A percentile compares a stretch with the other conserved stretches of the same genome.
phyloP scores from a whole-genome alignment of 2,797 vertebrate species.

The Poecile montanus region DNA sequence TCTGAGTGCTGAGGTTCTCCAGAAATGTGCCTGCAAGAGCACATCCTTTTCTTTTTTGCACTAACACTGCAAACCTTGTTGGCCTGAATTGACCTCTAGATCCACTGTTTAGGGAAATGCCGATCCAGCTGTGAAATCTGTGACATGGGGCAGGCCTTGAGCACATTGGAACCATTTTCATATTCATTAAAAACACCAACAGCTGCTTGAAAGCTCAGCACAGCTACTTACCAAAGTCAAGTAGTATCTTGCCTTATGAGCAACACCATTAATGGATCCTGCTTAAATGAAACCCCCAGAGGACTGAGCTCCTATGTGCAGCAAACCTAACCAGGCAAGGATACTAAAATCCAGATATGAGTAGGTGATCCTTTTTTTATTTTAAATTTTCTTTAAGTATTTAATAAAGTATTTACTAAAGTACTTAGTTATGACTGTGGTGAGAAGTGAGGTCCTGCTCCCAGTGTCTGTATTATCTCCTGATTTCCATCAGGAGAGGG shows the following conservation, averaged over 20 bases:
- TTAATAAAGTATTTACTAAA: not conserved
- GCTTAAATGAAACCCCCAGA: conserved; percentile 38
- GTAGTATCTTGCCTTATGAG: conserved; percentile 54
- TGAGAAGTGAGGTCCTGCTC: not conserved
- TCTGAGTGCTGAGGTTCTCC: not conserved
- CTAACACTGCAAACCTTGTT: not conserved
- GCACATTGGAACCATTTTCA: conserved; percentile 48
- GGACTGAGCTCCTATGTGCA: not conserved
- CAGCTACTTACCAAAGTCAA: conserved; percentile 44
- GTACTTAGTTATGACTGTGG: not conserved
- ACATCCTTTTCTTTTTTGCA: not conserved
- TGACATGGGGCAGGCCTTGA: conserved; percentile 52
- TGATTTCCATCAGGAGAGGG: not conserved
- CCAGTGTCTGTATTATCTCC: not conserved
- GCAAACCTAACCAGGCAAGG: not conserved
- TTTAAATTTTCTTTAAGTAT: not conserved
- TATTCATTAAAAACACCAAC: conserved; percentile 37
- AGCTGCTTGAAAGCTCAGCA: conserved; percentile 39
- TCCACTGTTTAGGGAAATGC: conserved; percentile 24
- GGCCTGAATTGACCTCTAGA: not conserved
- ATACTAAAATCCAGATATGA: not conserved
- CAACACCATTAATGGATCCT: not conserved
- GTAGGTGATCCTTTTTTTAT: not conserved
- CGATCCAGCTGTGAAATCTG: not conserved
- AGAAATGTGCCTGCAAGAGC: not conserved